These are phyloP conservation scores for Folsomia manolachei DNA, from an alignment of 2,888 invertebrate genomes.

Conservation along the genomic window DNA sequence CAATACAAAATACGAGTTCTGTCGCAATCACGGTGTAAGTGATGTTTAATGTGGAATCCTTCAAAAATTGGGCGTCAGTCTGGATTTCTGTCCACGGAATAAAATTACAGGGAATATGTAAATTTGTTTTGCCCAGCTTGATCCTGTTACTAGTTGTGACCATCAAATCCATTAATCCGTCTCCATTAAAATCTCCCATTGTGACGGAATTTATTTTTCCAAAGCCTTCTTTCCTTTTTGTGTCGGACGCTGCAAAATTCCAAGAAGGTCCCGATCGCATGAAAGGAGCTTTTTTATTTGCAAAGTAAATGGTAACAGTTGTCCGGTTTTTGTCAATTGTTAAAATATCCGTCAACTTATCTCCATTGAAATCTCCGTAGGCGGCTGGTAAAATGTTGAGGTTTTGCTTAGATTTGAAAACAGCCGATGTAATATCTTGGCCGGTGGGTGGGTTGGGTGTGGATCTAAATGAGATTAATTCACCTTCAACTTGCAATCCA, in stretches of 20 bases:
- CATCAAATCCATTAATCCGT: conserved; percentile 88
- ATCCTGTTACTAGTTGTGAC: conserved; percentile 56
- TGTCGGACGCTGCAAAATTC: conserved; percentile 51
- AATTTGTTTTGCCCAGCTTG: background rate
- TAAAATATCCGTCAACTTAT: conserved; percentile 90
- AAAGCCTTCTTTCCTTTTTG: conserved; percentile 46
- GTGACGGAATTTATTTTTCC: conserved; percentile 70
- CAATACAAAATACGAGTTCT: background rate
- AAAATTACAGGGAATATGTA: background rate
- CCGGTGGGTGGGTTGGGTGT: conserved; percentile 31
- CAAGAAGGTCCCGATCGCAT: conserved; percentile 62
- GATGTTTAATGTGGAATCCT: background rate
- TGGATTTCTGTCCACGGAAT: background rate
- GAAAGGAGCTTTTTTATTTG: conserved; percentile 67
- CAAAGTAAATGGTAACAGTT: conserved; percentile 70
- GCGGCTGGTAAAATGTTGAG: conserved; percentile 77
- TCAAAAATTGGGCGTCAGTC: background rate
- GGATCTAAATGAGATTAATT: background rate
- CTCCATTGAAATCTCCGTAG: conserved; percentile 94
- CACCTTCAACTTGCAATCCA: background rate
- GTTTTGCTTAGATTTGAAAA: conserved; percentile 66
- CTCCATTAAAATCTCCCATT: conserved; percentile 70
- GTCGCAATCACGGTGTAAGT: background rate
- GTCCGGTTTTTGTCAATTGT: conserved; percentile 65
- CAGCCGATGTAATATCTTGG: conserved; percentile 71